These are phyloP conservation scores for Odontomyia ornata DNA, from an alignment of 2,888 invertebrate species.

Conservation along the genomic window DNA sequence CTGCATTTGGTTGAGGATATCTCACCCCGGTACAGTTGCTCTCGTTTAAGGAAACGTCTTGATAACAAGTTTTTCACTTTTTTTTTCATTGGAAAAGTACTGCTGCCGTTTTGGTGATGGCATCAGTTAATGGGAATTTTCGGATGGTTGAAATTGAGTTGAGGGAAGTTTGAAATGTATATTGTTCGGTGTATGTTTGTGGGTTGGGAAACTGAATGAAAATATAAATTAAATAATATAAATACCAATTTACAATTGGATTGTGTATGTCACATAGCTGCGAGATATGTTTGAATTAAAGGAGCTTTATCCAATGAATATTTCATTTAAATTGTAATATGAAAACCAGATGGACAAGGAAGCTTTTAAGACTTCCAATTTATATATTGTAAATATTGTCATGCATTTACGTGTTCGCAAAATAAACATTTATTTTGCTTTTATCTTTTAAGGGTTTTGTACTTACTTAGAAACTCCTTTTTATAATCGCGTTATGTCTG, in stretches of 20 bases:
- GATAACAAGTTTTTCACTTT: slow-evolving; percentile 39
- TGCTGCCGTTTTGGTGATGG: slow-evolving; percentile 34
- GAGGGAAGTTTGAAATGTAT: not conserved
- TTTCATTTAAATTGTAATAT: too few species aligned
- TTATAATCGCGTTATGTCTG: too few species aligned
- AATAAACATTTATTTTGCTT: too few species aligned
- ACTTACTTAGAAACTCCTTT: too few species aligned
- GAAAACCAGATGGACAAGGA: too few species aligned
- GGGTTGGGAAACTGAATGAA: not conserved
- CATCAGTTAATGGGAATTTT: slow-evolving; percentile 44
- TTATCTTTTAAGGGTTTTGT: too few species aligned
- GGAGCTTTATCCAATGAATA: not conserved
- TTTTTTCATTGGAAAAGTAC: slow-evolving; percentile 2
- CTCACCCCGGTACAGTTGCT: not conserved
- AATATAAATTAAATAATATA: slow-evolving; percentile 21
- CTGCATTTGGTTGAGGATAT: not conserved
- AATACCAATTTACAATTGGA: slow-evolving; percentile 23
- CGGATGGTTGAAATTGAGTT: slow-evolving; percentile 34
- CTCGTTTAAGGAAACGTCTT: slow-evolving; percentile 11
- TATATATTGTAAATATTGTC: too few species aligned
- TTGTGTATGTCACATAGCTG: not conserved
- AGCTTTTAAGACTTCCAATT: too few species aligned
- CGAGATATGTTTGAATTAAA: not conserved
- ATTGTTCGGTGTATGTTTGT: not conserved
- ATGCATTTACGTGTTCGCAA: too few species aligned